These are phyloP conservation scores for Colius striatus DNA, from an alignment of 2,113 vertebrate species.

Conservation along the genomic window DNA sequence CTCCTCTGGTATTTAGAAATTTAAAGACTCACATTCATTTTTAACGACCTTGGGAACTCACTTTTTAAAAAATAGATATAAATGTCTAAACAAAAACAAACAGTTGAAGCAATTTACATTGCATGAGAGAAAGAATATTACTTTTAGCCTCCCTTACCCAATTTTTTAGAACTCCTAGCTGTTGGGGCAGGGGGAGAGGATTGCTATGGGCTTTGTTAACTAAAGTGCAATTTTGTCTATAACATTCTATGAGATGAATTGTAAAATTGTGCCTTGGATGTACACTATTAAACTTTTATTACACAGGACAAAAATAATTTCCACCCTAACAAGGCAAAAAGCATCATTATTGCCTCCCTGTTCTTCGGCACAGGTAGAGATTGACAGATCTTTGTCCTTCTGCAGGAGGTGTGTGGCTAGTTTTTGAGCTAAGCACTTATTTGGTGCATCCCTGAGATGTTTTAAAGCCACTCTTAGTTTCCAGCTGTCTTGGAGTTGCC, in stretches of 20 bases:
- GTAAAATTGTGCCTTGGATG: background rate
- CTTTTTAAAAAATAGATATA: background rate
- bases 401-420: background rate
- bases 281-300: background rate
- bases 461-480: background rate
- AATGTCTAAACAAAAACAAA: conserved; percentile 27
- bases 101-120: background rate
- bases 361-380: background rate
- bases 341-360: background rate
- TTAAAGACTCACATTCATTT: conserved; percentile 37
- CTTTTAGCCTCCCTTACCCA: background rate
- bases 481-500: background rate
- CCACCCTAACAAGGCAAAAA: background rate
- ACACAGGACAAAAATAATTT: background rate
- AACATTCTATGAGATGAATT: conserved; percentile 8
- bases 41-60: conserved; percentile 40
- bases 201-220: conserved; percentile 48
- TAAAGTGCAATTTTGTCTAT: conserved; percentile 49
- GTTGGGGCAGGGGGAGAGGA: conserved; percentile 41
- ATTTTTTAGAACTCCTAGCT: background rate
- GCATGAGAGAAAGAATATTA: background rate
- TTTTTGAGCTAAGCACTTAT: background rate
- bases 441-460: background rate
- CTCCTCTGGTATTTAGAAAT: conserved; percentile 44
- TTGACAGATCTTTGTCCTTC: background rate